Percentiles rank a stretch among this genome's conserved stretches.
phyloP scores from a whole-genome alignment of 1,140 invertebrate genomes.

The Plodia interpunctella region DNA sequence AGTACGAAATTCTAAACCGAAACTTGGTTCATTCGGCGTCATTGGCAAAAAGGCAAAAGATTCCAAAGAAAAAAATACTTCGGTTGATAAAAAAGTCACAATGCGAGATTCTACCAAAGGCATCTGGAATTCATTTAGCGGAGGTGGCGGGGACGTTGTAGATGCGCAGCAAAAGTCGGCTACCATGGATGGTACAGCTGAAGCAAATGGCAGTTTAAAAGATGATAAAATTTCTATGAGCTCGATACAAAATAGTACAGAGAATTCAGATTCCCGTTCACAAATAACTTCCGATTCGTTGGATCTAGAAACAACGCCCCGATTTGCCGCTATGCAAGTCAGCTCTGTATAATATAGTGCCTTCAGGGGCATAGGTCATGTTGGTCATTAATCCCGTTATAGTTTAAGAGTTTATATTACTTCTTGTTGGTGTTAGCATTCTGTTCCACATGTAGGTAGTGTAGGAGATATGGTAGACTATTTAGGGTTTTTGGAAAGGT shows the following conservation, averaged over 20 bases:
- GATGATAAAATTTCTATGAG: conserved; percentile 70
- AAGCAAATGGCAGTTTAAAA: conserved; percentile 61
- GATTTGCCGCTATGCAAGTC: conserved; percentile 73
- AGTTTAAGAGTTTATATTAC: not conserved
- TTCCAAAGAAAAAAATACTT: conserved; percentile 53
- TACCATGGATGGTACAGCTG: conserved; percentile 34
- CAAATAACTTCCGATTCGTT: conserved; percentile 68
- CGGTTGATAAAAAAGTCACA: conserved; percentile 61
- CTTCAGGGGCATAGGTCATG: not conserved
- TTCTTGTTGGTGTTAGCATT: conserved; percentile 11
- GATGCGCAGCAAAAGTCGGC: conserved; percentile 61
- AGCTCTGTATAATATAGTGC: conserved; percentile 58
- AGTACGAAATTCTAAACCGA: conserved; percentile 67
- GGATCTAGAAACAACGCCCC: conserved; percentile 57
- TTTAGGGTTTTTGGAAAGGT: no score
- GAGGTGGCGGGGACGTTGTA: conserved; percentile 61
- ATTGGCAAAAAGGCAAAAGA: conserved; percentile 73
- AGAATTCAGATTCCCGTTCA: conserved; percentile 67
- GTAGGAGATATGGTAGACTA: no score
- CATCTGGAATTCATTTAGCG: conserved; percentile 60
- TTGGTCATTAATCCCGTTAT: not conserved
- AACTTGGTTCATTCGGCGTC: conserved; percentile 63
- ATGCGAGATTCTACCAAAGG: conserved; percentile 66
- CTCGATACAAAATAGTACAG: conserved; percentile 61
- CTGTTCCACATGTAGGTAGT: no score